Conservation (phyloP, 2,113 vertebrate genomes). For the Lota lota region DNA sequence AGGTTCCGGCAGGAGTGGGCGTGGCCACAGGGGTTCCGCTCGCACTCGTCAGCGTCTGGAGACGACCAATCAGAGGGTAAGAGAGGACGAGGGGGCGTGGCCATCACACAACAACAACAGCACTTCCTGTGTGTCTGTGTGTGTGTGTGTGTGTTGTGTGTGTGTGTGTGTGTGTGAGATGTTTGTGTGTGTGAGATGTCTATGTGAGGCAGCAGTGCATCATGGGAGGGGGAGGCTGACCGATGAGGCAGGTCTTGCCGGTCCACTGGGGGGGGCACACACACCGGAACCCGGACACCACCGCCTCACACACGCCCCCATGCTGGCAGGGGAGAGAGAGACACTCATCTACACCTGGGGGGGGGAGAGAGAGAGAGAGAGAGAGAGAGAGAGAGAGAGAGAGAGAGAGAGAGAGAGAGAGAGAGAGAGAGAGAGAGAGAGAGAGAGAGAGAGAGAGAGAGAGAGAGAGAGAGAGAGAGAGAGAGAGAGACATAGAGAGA, state of each 20-base stretch:
- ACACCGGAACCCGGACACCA: slow-evolving; percentile 86
- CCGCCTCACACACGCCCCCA: slow-evolving; percentile 85
- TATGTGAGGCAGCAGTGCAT: no score
- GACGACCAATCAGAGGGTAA: no score
- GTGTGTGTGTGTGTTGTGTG: no score
- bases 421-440: slow-evolving; percentile 41
- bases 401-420: background rate
- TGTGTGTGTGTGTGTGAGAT: no score
- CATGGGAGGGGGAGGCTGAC: slow-evolving; percentile 11
- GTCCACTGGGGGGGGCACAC: slow-evolving; percentile 88
- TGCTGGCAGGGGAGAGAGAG: slow-evolving; percentile 85
- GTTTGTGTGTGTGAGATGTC: no score
- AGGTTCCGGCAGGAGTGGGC: slow-evolving; percentile 89
- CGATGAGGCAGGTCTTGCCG: slow-evolving; percentile 87
- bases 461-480: background rate
- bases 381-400: background rate
- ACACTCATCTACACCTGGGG: slow-evolving; percentile 86
- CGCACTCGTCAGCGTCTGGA: slow-evolving; percentile 89
- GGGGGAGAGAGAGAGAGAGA: slow-evolving; percentile 37
- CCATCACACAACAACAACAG: no score
- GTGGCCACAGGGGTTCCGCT: slow-evolving; percentile 83
- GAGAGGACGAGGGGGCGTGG: no score
- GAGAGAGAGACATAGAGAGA: slow-evolving; percentile 57
- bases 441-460: background rate
- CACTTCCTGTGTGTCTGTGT: no score